These are phyloP conservation scores for Dipodomys spectabilis DNA, from an alignment of 2,113 vertebrate species.

Conservation along the genomic window DNA sequence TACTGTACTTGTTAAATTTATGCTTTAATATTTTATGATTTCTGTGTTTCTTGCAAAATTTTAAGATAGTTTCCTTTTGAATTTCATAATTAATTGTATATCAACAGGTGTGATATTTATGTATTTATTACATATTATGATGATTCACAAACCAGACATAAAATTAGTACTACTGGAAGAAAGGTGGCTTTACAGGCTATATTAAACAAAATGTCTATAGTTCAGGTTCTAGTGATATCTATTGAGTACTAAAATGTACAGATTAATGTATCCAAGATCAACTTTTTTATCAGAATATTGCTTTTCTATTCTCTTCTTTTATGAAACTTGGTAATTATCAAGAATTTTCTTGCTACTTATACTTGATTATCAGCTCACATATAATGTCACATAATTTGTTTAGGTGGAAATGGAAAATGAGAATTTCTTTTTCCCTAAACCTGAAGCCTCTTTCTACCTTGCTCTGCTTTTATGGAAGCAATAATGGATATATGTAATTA, in stretches of 20 bases:
- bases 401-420: constrained; percentile 18
- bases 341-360: not conserved
- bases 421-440: constrained; percentile 18
- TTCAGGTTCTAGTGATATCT: not conserved
- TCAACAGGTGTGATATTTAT: not conserved
- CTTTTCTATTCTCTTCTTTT: not conserved
- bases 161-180: not conserved
- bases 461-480: constrained; percentile 7
- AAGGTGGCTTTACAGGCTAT: not conserved
- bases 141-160: not conserved
- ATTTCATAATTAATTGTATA: constrained; percentile 2
- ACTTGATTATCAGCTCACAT: not conserved
- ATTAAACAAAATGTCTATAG: not conserved
- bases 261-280: not conserved
- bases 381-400: not conserved
- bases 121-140: not conserved
- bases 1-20: constrained; percentile 30
- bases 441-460: constrained; percentile 10
- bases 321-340: constrained; percentile 31
- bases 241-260: not conserved
- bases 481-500: constrained; percentile 18
- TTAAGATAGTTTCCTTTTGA: not conserved
- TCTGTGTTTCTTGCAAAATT: not conserved
- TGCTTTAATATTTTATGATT: not conserved
- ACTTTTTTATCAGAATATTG: constrained; percentile 2